A percentile compares a stretch with the other conserved stretches of the same genome.
These are phyloP conservation scores for Babyrousa celebensis DNA, from an alignment of 2,797 vertebrate species.

Conservation along the genomic window DNA sequence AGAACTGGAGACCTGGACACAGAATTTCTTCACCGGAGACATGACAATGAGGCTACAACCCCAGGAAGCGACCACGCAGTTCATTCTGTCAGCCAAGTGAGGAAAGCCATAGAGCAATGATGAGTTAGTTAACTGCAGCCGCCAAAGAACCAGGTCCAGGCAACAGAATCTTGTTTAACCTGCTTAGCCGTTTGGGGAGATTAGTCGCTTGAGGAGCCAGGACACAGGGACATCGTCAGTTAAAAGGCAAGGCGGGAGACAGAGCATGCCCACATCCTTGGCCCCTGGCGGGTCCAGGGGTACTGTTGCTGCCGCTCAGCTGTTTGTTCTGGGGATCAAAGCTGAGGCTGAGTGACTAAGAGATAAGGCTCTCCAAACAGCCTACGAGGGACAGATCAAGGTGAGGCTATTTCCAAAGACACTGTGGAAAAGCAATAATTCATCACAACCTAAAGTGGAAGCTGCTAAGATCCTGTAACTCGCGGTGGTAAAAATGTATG, in stretches of 20 bases:
- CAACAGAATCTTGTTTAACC: fast-evolving
- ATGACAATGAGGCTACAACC: not conserved
- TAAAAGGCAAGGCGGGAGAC: not conserved
- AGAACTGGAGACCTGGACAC: not conserved
- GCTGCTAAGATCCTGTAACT: not conserved
- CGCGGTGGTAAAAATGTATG: not conserved
- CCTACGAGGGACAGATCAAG: not conserved
- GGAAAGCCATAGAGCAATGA: fast-evolving
- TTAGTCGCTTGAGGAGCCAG: not conserved
- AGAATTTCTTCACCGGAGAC: not conserved
- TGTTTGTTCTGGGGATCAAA: not conserved
- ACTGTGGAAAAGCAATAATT: not conserved
- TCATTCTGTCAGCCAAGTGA: not conserved
- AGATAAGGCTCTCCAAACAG: not conserved
- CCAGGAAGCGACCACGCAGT: fast-evolving
- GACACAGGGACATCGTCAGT: fast-evolving
- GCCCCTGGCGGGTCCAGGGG: fast-evolving
- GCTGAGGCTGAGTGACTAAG: no score
- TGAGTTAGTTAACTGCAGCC: not conserved
- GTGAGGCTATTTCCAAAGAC: not conserved
- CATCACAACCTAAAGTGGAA: not conserved
- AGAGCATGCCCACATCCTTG: fast-evolving
- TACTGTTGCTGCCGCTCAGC: fast-evolving
- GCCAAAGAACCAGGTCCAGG: not conserved
- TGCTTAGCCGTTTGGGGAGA: fast-evolving